A percentile compares a stretch with the other conserved stretches of the same genome.
These are phyloP conservation scores for Odontamblyopus lacepedii DNA, from an alignment of 2,797 vertebrate genomes.

Conservation along the genomic window DNA sequence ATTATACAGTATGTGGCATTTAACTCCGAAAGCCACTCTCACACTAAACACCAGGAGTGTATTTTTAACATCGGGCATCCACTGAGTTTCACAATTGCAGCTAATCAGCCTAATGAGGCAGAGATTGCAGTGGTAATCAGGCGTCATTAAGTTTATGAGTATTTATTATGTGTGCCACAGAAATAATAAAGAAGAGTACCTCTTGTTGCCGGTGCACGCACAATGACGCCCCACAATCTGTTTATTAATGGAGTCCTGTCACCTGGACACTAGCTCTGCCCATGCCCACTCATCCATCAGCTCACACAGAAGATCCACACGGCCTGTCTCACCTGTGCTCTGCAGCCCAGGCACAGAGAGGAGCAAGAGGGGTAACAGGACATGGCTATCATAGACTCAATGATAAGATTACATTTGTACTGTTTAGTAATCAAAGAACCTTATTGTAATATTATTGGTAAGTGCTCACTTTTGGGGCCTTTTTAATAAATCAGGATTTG, in stretches of 20 bases:
- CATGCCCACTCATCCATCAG: conserved; percentile 76
- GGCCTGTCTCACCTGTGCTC: conserved; percentile 74
- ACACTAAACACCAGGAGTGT: conserved; percentile 63
- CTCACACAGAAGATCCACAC: conserved; percentile 70
- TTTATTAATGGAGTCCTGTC: conserved; percentile 81
- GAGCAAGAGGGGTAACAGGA: background rate
- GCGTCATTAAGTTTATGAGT: conserved; percentile 87
- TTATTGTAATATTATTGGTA: background rate
- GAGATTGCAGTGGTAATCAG: conserved; percentile 86
- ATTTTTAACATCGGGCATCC: conserved; percentile 77
- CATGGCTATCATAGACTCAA: background rate
- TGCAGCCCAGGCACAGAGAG: conserved; percentile 68
- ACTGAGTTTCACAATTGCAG: conserved; percentile 74
- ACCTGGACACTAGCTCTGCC: conserved; percentile 74
- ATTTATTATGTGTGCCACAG: conserved; percentile 83
- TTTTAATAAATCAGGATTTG: background rate
- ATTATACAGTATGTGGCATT: conserved; percentile 53
- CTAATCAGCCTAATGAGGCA: conserved; percentile 87
- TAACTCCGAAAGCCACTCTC: conserved; percentile 43
- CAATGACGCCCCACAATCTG: conserved; percentile 75
- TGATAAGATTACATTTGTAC: background rate
- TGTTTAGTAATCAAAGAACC: background rate
- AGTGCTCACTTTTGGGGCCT: background rate
- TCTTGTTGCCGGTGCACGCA: conserved; percentile 77
- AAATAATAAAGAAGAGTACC: conserved; percentile 80